phyloP scores from a whole-genome alignment of 1,140 invertebrate species.

The Heliconius hewitsoni region DNA sequence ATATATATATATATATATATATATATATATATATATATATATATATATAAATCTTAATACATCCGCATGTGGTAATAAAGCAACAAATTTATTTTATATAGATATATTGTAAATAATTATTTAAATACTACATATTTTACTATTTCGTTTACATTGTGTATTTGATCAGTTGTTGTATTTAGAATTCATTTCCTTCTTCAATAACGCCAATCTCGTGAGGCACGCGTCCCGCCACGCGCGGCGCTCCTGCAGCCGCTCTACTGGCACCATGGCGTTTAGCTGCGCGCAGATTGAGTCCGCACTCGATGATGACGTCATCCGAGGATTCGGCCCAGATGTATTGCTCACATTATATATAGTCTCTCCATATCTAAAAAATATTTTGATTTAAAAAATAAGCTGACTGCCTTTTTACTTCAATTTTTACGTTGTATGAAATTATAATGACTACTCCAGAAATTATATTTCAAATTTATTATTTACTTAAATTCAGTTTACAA shows the following conservation, averaged over 20 bases:
- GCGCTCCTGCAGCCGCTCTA: conserved; percentile 88
- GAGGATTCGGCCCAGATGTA: conserved; percentile 88
- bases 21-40: not conserved
- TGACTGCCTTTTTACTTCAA: not conserved
- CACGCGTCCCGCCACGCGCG: conserved; percentile 92
- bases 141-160: not conserved
- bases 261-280: conserved; percentile 87
- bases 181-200: conserved; percentile 88
- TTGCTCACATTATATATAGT: conserved; percentile 89
- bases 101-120: not conserved
- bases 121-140: not conserved
- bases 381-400: not conserved
- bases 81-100: not conserved
- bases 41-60: no score
- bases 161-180: conserved; percentile 46
- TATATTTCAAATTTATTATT: no score
- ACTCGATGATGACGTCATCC: conserved; percentile 84
- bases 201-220: conserved; percentile 89
- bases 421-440: no score
- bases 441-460: no score
- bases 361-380: conserved; percentile 84
- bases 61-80: not conserved
- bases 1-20: not conserved
- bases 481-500: no score
- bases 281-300: conserved; percentile 85